phyloP scores from a whole-genome alignment of 2,888 invertebrate genomes.

The Drosophila atripex region DNA sequence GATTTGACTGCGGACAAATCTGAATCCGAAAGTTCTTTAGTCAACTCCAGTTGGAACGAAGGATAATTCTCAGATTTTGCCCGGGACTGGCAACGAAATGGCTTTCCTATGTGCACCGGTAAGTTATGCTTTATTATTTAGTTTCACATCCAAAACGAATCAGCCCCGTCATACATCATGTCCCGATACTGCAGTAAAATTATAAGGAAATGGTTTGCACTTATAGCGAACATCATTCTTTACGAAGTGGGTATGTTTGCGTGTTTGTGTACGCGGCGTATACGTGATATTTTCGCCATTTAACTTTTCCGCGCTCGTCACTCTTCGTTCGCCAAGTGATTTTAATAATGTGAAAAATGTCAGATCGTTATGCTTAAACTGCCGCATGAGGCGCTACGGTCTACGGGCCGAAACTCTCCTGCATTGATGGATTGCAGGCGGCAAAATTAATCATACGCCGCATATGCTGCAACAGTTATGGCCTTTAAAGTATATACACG shows the following conservation, averaged over 20 bases:
- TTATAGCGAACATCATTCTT: constrained; percentile 39
- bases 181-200: constrained; percentile 39
- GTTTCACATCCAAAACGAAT: background rate
- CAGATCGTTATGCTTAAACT: constrained; percentile 56
- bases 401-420: constrained; percentile 30
- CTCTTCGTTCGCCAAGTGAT: constrained; percentile 58
- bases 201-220: constrained; percentile 36
- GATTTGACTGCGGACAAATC: constrained; percentile 63
- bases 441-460: constrained; percentile 72
- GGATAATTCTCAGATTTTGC: constrained; percentile 65
- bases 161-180: constrained; percentile 18
- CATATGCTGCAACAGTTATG: constrained; percentile 46
- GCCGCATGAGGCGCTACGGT: constrained; percentile 51
- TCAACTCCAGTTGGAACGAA: constrained; percentile 45
- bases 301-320: constrained; percentile 35
- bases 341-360: constrained; percentile 76
- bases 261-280: constrained; percentile 43
- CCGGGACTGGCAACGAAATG: constrained; percentile 78
- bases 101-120: constrained; percentile 72
- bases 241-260: constrained; percentile 20
- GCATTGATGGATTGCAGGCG: constrained; percentile 47
- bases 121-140: constrained; percentile 35
- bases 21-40: constrained; percentile 39
- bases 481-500: constrained; percentile 17
- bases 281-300: constrained; percentile 52